Evolutionary conservation across 2,888 invertebrate species (phyloP).

Genomic region (Stenotaenia linearis): DNA sequence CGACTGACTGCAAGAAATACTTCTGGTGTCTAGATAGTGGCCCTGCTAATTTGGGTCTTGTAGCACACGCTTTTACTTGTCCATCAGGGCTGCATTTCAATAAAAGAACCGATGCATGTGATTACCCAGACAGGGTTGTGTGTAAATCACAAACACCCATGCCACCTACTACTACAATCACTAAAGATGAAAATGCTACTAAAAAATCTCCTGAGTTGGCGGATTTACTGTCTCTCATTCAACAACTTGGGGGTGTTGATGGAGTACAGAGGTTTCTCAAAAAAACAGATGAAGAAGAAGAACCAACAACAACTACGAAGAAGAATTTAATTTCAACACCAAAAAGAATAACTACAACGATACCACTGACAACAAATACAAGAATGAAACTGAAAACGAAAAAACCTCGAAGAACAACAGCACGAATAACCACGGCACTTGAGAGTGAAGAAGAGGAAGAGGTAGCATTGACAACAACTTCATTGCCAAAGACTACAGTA

Average conservation of each 20-base stretch:
- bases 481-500: not conserved
- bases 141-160: conserved; percentile 46
- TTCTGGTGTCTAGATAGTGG: conserved; percentile 85
- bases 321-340: conserved; percentile 1
- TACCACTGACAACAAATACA: not conserved
- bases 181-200: not conserved
- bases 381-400: not conserved
- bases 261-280: conserved; percentile 46
- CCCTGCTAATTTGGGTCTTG: conserved; percentile 73
- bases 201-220: conserved; percentile 35
- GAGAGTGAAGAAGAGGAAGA: conserved; percentile 26
- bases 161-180: conserved; percentile 38
- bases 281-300: conserved; percentile 50
- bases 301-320: conserved; percentile 39
- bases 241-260: conserved; percentile 43
- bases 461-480: not conserved
- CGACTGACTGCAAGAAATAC: conserved; percentile 87
- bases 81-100: conserved; percentile 88
- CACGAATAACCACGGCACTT: not conserved
- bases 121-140: conserved; percentile 77
- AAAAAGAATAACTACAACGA: not conserved
- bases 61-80: conserved; percentile 88
- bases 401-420: not conserved
- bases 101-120: conserved; percentile 84
- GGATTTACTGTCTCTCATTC: conserved; percentile 39